Conservation (phyloP, 2,113 vertebrate species). For the Colossoma macropomum region DNA sequence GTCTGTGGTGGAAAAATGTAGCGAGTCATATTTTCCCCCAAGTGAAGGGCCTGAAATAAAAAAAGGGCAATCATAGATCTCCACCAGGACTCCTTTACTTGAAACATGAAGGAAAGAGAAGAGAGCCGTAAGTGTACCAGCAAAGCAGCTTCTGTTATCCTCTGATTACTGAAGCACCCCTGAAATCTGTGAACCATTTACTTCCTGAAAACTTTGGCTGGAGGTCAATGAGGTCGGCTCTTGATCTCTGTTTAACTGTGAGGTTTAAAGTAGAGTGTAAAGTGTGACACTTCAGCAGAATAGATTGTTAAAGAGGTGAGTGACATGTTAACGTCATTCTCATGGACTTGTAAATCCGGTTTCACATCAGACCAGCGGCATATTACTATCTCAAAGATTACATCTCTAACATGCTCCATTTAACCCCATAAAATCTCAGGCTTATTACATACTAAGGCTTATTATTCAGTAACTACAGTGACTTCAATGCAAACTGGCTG, state of each 20-base stretch:
- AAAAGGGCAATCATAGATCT: not conserved
- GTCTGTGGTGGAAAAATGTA: slow-evolving; percentile 13
- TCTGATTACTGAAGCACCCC: not conserved
- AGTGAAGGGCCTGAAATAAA: not conserved
- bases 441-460: too few relatives aligned
- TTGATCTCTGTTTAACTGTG: not conserved
- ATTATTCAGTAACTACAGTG: too few relatives aligned
- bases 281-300: slow-evolving; percentile 14
- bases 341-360: not conserved
- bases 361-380: not conserved
- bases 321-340: not conserved
- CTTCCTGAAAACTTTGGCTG: not conserved
- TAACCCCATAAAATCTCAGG: too few relatives aligned
- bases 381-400: not conserved
- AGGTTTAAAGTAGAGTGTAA: slow-evolving; percentile 5
- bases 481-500: too few relatives aligned
- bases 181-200: too few relatives aligned
- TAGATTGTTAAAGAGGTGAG: not conserved
- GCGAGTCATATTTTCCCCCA: slow-evolving; percentile 27
- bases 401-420: too few relatives aligned
- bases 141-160: not conserved
- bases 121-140: not conserved
- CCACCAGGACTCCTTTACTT: not conserved
- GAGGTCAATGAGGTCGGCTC: not conserved
- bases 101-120: not conserved